Conservation (phyloP, 2,888 invertebrate species). For the Galerucella calmariensis region DNA sequence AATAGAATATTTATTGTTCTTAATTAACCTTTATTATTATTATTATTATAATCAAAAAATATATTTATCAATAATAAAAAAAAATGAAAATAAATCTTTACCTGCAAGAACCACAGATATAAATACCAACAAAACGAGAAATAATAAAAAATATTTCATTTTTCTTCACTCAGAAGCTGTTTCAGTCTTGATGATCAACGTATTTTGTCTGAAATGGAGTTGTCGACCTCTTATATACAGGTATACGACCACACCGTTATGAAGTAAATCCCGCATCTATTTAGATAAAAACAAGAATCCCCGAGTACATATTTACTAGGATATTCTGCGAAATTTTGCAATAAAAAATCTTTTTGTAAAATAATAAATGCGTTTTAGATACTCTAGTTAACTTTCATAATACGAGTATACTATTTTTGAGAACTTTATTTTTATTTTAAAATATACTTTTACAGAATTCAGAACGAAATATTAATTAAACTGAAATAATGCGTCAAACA, state of each 20-base stretch:
- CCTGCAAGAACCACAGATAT: not conserved
- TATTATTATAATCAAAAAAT: not conserved
- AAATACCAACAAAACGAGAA: constrained; percentile 4
- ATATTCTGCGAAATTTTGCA: not conserved
- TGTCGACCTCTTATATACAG: not conserved
- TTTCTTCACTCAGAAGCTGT: not conserved
- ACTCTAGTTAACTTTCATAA: no score
- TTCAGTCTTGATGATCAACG: not conserved
- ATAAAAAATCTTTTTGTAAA: not conserved
- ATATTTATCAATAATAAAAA: not conserved
- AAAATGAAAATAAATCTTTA: constrained; percentile 21
- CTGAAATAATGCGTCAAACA: no score
- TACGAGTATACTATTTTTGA: no score
- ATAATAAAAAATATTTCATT: constrained; percentile 3
- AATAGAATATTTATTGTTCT: no score
- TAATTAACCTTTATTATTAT: not conserved
- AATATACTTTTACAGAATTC: no score
- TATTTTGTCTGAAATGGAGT: constrained; percentile 4
- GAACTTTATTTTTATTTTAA: no score
- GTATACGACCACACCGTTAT: not conserved
- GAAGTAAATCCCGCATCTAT: not conserved
- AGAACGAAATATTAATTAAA: no score
- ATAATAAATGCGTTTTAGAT: not conserved
- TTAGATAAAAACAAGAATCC: not conserved
- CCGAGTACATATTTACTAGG: not conserved